These are phyloP conservation scores for Pentamera pediparva DNA, from an alignment of 53 echinoderm and acorn worm species.

Conservation along the genomic window DNA sequence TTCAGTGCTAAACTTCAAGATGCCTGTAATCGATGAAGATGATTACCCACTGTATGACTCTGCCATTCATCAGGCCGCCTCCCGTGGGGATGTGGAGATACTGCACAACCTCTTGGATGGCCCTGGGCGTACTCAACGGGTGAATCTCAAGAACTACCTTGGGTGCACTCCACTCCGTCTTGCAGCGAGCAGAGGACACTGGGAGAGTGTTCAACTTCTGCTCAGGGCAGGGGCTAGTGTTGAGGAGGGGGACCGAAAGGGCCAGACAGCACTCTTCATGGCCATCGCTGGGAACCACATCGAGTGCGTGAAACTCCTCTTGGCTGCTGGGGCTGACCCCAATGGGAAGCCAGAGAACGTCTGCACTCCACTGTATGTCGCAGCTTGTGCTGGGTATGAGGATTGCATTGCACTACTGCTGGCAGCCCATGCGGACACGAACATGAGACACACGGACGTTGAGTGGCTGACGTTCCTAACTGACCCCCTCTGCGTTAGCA, in stretches of 20 bases:
- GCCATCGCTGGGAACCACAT: slow-evolving; percentile 60
- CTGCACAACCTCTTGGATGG: slow-evolving; percentile 37
- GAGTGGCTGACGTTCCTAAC: slow-evolving; percentile 16
- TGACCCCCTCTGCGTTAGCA: slow-evolving; percentile 48
- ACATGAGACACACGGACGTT: slow-evolving; percentile 40
- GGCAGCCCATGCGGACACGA: slow-evolving; percentile 51
- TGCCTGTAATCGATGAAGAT: background rate
- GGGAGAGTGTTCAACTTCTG: slow-evolving; percentile 36
- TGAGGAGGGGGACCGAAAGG: slow-evolving; percentile 56
- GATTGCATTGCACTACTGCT: slow-evolving; percentile 51
- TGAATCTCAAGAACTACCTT: slow-evolving; percentile 50
- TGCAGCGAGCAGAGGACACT: slow-evolving; percentile 55
- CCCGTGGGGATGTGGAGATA: slow-evolving; percentile 31
- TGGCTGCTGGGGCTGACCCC: slow-evolving; percentile 46
- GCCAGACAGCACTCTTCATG: slow-evolving; percentile 60
- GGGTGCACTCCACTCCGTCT: slow-evolving; percentile 66
- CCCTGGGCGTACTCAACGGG: slow-evolving; percentile 24
- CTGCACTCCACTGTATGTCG: slow-evolving; percentile 58
- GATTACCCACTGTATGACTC: slow-evolving; percentile 32
- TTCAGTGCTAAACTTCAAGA: too few species aligned
- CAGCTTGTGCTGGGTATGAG: slow-evolving; percentile 48
- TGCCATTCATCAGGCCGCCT: slow-evolving; percentile 57
- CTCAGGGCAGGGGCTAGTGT: slow-evolving; percentile 39
- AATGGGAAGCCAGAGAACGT: slow-evolving; percentile 51
- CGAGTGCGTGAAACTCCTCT: slow-evolving; percentile 40